These are phyloP conservation scores for Saccopteryx leptura DNA, from an alignment of 2,113 vertebrate species.

Conservation along the genomic window DNA sequence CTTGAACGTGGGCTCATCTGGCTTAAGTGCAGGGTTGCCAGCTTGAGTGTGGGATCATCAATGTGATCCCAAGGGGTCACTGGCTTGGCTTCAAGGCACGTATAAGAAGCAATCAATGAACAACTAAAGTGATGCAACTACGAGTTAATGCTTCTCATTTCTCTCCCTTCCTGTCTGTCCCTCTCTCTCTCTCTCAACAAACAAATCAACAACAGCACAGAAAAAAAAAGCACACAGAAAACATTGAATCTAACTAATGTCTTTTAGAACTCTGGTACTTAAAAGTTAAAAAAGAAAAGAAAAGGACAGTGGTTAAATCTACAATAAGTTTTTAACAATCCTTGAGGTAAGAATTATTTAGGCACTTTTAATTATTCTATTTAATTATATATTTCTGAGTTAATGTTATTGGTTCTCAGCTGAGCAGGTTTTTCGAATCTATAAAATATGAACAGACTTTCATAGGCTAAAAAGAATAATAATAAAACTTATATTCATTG, in stretches of 20 bases:
- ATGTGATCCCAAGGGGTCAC: no score
- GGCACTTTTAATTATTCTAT: slow-evolving; percentile 8
- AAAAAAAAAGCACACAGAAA: no score
- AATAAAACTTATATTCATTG: not conserved
- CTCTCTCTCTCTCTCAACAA: no score
- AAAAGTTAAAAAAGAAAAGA: not conserved
- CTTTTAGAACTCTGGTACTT: not conserved
- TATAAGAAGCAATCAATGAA: no score
- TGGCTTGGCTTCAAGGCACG: no score
- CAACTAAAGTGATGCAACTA: no score
- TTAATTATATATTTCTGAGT: not conserved
- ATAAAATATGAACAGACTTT: not conserved
- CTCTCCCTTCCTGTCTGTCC: no score
- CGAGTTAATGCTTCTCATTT: no score
- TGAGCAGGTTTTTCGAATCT: not conserved
- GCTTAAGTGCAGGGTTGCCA: no score
- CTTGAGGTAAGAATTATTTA: not conserved
- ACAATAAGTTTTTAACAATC: not conserved
- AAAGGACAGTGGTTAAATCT: not conserved
- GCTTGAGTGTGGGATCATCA: no score
- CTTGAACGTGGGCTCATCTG: no score
- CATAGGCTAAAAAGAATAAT: not conserved
- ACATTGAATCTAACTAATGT: not conserved
- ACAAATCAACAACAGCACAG: no score
- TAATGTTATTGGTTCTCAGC: not conserved